Evolutionary conservation across 2,888 invertebrate species (phyloP).

Genomic region (Camponotus fellah): DNA sequence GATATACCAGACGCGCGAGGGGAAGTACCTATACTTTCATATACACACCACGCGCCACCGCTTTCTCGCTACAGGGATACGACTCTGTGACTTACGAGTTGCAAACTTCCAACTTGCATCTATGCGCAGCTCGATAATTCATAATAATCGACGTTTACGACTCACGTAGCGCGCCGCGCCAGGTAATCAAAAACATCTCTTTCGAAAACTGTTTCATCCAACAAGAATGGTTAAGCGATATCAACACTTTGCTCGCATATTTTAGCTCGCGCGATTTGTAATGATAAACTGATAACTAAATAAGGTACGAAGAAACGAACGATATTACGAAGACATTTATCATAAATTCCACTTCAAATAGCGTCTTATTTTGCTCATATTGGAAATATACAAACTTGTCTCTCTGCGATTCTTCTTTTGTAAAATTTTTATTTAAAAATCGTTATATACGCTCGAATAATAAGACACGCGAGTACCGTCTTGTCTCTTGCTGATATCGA

Average conservation of each 20-base stretch:
- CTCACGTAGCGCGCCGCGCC: conserved; percentile 42
- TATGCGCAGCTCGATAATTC: conserved; percentile 48
- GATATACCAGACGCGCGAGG: conserved; percentile 39
- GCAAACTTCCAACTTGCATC: conserved; percentile 54
- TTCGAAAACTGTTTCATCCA: conserved; percentile 38
- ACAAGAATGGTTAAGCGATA: conserved; percentile 8
- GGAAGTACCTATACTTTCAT: conserved; percentile 31
- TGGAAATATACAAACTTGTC: neutral
- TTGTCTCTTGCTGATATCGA: neutral
- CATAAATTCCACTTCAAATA: neutral
- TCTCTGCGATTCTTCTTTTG: neutral
- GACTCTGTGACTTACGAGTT: conserved; percentile 56
- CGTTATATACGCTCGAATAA: too few species aligned
- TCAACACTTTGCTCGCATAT: conserved; percentile 17
- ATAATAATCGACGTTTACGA: conserved; percentile 57
- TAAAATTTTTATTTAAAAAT: neutral
- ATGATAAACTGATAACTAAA: neutral
- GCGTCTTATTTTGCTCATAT: neutral
- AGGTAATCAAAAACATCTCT: conserved; percentile 50
- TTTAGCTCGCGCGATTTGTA: neutral
- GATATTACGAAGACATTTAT: neutral
- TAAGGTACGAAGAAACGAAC: neutral
- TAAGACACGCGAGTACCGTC: neutral
- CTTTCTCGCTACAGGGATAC: conserved; percentile 38
- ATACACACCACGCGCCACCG: conserved; percentile 19